A percentile compares a stretch with the other conserved stretches of the same genome.
Conservation (phyloP, 2,797 vertebrate species). For the Eurystomus glaucurus region DNA sequence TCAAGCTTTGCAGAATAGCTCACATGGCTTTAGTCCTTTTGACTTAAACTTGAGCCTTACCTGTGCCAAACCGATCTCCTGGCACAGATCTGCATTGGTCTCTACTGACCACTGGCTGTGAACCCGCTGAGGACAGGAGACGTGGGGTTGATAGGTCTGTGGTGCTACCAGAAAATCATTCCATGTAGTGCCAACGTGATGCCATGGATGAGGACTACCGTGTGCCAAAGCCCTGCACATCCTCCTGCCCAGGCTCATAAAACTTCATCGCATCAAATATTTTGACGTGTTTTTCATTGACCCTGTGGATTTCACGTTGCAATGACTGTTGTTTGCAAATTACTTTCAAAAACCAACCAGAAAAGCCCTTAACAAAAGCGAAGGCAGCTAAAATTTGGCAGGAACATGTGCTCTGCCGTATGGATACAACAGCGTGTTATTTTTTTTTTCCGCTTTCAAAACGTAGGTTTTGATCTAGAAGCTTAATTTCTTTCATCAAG, state of each 20-base stretch:
- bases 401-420: neutral
- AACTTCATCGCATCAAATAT: neutral
- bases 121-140: neutral
- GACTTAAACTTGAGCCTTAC: too few species aligned
- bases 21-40: neutral
- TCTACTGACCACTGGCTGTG: too few species aligned
- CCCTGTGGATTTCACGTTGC: neutral
- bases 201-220: neutral
- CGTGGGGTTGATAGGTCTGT: fast-evolving
- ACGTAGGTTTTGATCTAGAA: neutral
- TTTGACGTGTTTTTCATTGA: neutral
- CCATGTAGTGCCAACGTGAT: neutral
- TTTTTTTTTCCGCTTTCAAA: neutral
- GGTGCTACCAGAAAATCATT: too few species aligned
- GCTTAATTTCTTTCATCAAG: conserved; percentile 29
- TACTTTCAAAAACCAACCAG: neutral
- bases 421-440: neutral
- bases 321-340: neutral
- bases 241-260: neutral
- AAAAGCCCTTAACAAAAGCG: neutral
- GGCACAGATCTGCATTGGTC: too few species aligned
- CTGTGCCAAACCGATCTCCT: neutral
- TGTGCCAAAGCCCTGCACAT: neutral
- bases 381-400: too few species aligned
- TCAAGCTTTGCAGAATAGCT: neutral